Evolutionary conservation across 2,113 vertebrate genomes (phyloP).

Genomic region (Equus przewalskii): DNA sequence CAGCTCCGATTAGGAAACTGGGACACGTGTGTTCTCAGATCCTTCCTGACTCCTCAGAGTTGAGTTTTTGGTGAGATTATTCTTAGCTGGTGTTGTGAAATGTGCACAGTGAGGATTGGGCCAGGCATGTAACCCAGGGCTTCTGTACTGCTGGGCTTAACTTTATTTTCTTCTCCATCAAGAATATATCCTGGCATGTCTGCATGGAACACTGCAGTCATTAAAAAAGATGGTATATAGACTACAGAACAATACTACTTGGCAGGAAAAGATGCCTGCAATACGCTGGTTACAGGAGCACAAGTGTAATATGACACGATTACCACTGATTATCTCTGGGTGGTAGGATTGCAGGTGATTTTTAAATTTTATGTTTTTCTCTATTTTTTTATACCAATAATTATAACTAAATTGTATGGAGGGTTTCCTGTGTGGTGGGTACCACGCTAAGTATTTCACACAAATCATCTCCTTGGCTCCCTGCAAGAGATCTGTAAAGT

Average conservation of each 20-base stretch:
- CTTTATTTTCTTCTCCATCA: not conserved
- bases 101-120: not conserved
- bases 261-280: not conserved
- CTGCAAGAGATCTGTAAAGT: not conserved
- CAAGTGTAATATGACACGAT: not conserved
- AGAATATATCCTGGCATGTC: not conserved
- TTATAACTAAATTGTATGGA: not conserved
- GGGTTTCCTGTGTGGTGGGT: not conserved
- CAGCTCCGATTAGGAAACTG: slow-evolving; percentile 47
- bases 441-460: not conserved
- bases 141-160: not conserved
- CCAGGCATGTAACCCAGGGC: not conserved
- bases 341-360: not conserved
- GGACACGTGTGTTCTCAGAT: slow-evolving; percentile 31
- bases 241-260: not conserved
- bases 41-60: slow-evolving; percentile 16
- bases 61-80: not conserved
- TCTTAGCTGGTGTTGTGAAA: not conserved
- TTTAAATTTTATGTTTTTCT: not conserved
- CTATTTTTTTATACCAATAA: not conserved
- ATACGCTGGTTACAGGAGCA: not conserved
- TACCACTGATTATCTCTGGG: not conserved
- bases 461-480: not conserved
- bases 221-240: not conserved
- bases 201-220: not conserved